These are phyloP conservation scores for Sebastes wilsoni DNA, from an alignment of 2,797 vertebrate species.

Conservation along the genomic window DNA sequence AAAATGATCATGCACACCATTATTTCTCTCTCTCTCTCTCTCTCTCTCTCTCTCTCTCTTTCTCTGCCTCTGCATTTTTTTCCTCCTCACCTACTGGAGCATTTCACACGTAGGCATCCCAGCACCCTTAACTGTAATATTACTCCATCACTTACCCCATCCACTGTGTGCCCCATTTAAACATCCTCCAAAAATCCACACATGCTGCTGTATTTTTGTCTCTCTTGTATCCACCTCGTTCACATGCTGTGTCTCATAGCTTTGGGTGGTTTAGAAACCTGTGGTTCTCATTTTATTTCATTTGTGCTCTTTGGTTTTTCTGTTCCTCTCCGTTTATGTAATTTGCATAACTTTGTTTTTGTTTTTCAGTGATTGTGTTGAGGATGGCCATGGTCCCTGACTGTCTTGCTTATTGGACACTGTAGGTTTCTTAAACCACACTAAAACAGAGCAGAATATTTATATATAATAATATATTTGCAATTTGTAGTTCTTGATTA, in stretches of 20 bases:
- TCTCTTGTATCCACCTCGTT: conserved; percentile 45
- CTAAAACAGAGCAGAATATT: not conserved
- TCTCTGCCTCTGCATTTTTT: conserved; percentile 34
- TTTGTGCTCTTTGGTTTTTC: conserved; percentile 59
- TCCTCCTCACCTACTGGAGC: conserved; percentile 26
- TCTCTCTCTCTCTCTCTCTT: not conserved
- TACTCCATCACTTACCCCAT: conserved; percentile 19
- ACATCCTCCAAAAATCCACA: conserved; percentile 21
- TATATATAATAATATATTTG: not conserved
- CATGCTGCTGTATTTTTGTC: conserved; percentile 44
- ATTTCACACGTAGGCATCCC: conserved; percentile 34
- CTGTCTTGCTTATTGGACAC: conserved; percentile 47
- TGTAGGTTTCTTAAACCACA: conserved; percentile 35
- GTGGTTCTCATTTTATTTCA: conserved; percentile 52
- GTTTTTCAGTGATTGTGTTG: conserved; percentile 72
- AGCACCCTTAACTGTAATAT: conserved; percentile 30
- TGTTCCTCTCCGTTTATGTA: conserved; percentile 57
- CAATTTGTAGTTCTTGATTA: not conserved
- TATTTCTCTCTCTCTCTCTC: conserved; percentile 33
- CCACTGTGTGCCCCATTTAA: conserved; percentile 23
- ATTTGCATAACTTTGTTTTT: conserved; percentile 62
- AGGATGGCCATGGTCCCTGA: conserved; percentile 73
- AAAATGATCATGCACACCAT: conserved; percentile 69
- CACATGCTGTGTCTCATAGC: conserved; percentile 58
- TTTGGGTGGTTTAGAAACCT: conserved; percentile 56